Base-by-base conservation (phyloP, 2,113 vertebrate genomes). In the Petromus typicus region DNA sequence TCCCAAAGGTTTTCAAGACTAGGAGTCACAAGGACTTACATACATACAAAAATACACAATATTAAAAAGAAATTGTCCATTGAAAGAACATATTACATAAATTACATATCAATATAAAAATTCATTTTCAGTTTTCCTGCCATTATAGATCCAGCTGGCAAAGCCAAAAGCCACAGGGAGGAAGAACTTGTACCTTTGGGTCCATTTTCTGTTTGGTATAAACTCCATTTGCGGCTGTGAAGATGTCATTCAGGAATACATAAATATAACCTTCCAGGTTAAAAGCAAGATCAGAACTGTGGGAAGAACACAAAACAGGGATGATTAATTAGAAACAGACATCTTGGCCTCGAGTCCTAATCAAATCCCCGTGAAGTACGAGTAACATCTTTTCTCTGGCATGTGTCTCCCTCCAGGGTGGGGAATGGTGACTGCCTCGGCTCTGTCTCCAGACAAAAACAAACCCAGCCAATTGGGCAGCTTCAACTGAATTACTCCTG, bases 241-340 rank as follows among this genome's bases (percentile, higher is more conserved):
- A 99, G 95, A 99, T 95, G 91, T 99, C 99, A 23, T 99, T 99
- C 78, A 99, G 97, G 94, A 99, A 98, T 37, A 99, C 99, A 90
- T 99, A 99, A 0, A 94, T 79, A 37, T 99, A 99, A 67, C 98
- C 99, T 97, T 99, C 99, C 86, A 99, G 89, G 93, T 98, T 99
- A 94, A 99, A 99, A 88, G 99, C 98, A 64, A 99, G 98, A 97
- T 99, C 99, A 79, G 99, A 99, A 86, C 99, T 99, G 95, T n/a
- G 95, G 96, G 81, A 4, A 97, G 51, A 96, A 89, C 56, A 94
- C 2, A 69, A 48, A 76, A 71, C 20, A 22, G 73, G 61, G 34
- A n/a, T 1, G 54, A 40, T 96, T 64, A 79, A 34, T 93, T 25
- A 81, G 87, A 90, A 67, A 86, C 51, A 89, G 79, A 34, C 43